A percentile compares a stretch with the other conserved stretches of the same genome.
Evolutionary conservation across 2,113 vertebrate genomes (phyloP).

Genomic region (Seriola dumerili): DNA sequence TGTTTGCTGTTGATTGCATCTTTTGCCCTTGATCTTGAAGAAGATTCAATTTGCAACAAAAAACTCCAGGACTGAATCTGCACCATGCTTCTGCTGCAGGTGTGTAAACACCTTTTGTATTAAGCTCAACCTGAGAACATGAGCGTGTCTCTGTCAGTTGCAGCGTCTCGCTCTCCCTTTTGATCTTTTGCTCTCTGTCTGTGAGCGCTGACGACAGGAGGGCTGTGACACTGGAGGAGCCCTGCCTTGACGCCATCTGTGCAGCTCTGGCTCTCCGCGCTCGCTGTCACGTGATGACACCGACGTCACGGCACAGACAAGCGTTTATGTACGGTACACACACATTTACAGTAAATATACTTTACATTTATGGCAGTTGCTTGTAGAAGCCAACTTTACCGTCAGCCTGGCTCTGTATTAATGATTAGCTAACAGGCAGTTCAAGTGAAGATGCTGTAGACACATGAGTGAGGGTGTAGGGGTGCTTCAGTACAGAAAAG

Average conservation of each 20-base stretch:
- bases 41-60: too few relatives aligned
- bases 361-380: background rate
- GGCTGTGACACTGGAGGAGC: slow-evolving; percentile 51
- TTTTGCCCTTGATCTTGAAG: background rate
- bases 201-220: slow-evolving; percentile 35
- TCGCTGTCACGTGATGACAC: slow-evolving; percentile 47
- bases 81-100: background rate
- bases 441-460: background rate
- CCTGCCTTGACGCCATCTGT: slow-evolving; percentile 77
- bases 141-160: background rate
- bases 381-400: background rate
- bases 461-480: background rate
- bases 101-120: background rate
- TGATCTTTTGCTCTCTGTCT: slow-evolving; percentile 66
- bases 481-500: background rate
- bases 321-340: background rate
- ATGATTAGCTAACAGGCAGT: background rate
- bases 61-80: background rate
- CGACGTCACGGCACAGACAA: slow-evolving; percentile 24
- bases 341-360: slow-evolving; percentile 13
- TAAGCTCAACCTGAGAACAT: background rate
- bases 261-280: slow-evolving; percentile 44
- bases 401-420: background rate
- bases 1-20: background rate
- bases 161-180: slow-evolving; percentile 47